These are phyloP conservation scores for Megalops cyprinoides DNA, from an alignment of 2,797 vertebrate genomes.

Conservation along the genomic window DNA sequence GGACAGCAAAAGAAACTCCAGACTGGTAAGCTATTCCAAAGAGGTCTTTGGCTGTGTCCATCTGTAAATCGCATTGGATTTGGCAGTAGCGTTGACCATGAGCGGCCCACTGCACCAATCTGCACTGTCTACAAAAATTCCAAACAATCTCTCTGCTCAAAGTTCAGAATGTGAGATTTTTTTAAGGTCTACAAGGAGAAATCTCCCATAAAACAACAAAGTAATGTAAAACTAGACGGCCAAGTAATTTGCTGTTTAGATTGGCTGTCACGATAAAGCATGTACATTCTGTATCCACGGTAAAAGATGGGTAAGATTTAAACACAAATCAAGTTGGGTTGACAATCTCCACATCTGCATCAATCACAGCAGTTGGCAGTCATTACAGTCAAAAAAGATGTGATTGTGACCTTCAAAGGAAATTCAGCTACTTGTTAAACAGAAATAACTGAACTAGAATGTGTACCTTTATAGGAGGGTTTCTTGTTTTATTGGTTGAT, in stretches of 20 bases:
- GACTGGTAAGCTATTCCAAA: slow-evolving; percentile 81
- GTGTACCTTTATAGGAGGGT: too few species aligned
- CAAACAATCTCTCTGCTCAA: neutral
- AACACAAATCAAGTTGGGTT: neutral
- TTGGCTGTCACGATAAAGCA: neutral
- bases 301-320: neutral
- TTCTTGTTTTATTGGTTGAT: too few species aligned
- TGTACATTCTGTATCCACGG: neutral
- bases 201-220: neutral
- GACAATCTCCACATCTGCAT: too few species aligned
- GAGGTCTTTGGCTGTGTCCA: neutral
- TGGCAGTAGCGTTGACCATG: neutral
- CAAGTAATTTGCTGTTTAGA: neutral
- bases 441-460: neutral
- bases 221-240: neutral
- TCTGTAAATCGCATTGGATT: neutral
- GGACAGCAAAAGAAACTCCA: slow-evolving; percentile 87
- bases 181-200: neutral
- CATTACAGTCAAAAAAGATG: too few species aligned
- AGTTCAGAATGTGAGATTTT: neutral
- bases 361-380: too few species aligned
- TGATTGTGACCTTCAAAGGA: too few species aligned
- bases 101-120: neutral
- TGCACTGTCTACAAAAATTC: neutral
- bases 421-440: too few species aligned